These are phyloP conservation scores for Trichomalopsis sarcophagae DNA, from an alignment of 1,140 invertebrate species.

Conservation along the genomic window DNA sequence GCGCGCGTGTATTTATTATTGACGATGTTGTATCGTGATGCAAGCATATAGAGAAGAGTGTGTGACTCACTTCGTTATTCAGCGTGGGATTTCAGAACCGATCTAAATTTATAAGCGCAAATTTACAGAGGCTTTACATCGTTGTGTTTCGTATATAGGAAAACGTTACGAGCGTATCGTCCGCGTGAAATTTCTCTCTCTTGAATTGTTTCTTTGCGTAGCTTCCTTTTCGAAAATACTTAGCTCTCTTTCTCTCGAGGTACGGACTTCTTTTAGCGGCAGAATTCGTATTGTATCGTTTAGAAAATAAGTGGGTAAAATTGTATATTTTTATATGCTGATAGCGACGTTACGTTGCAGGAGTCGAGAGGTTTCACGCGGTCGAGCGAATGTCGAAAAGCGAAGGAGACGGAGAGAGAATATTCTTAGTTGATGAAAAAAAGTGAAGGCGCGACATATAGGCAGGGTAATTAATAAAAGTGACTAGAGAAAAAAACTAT, in stretches of 20 bases:
- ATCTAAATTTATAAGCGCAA: constrained; percentile 8
- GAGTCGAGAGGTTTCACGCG: neutral
- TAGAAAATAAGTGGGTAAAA: neutral
- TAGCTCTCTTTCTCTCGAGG: too few relatives aligned
- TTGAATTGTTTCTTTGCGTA: neutral
- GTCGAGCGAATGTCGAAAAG: neutral
- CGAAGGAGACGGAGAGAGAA: neutral
- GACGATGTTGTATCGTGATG: too few relatives aligned
- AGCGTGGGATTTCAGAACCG: neutral
- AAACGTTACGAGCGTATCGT: neutral
- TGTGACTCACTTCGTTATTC: neutral
- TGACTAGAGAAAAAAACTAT: constrained; percentile 1
- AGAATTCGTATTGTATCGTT: neutral
- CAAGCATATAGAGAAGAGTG: neutral
- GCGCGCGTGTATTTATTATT: neutral
- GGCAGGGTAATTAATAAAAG: constrained; percentile 12
- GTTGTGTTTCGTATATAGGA: neutral
- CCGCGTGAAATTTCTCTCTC: neutral
- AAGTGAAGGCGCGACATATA: neutral
- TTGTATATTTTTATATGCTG: neutral
- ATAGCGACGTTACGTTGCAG: neutral
- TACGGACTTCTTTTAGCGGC: too few relatives aligned
- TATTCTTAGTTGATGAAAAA: neutral
- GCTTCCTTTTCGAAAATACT: neutral
- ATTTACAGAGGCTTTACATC: neutral